These are phyloP conservation scores for Homarus americanus DNA, from an alignment of 1,140 invertebrate genomes.

Conservation along the genomic window DNA sequence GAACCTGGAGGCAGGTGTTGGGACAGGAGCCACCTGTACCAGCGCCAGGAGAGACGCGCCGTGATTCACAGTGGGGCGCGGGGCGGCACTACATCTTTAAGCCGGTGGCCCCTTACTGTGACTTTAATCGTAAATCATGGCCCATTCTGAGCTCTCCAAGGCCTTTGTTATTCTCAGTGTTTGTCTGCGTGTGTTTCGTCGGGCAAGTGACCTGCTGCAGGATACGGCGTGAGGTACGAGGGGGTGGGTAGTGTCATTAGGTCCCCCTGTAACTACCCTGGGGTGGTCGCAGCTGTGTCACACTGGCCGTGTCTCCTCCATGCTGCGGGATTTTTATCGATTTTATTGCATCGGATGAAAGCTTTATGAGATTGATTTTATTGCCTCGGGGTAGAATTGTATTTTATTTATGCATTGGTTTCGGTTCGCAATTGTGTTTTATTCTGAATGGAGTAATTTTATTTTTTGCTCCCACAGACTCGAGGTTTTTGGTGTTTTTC, in stretches of 20 bases:
- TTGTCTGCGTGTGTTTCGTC: neutral
- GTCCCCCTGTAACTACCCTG: neutral
- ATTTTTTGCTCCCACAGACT: too few relatives aligned
- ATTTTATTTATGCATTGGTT: neutral
- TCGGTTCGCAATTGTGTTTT: neutral
- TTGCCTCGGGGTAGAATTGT: neutral
- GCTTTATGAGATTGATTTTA: neutral
- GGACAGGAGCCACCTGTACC: neutral
- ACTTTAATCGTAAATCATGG: conserved; percentile 18
- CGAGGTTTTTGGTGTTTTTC: too few relatives aligned
- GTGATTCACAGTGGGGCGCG: neutral
- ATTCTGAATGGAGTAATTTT: neutral
- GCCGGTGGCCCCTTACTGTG: neutral
- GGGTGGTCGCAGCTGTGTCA: too few relatives aligned
- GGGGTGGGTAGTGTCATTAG: neutral
- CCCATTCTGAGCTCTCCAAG: neutral
- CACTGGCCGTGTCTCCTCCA: neutral
- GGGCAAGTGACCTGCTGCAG: neutral
- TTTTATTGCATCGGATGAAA: neutral
- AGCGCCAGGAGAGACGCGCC: neutral
- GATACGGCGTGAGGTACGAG: neutral
- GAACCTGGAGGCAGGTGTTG: too few relatives aligned
- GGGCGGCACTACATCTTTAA: neutral
- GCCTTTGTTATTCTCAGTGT: neutral
- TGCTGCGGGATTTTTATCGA: neutral